These are phyloP conservation scores for Mormyrops attenuatus DNA, from an alignment of 2,797 vertebrate species.

Conservation along the genomic window DNA sequence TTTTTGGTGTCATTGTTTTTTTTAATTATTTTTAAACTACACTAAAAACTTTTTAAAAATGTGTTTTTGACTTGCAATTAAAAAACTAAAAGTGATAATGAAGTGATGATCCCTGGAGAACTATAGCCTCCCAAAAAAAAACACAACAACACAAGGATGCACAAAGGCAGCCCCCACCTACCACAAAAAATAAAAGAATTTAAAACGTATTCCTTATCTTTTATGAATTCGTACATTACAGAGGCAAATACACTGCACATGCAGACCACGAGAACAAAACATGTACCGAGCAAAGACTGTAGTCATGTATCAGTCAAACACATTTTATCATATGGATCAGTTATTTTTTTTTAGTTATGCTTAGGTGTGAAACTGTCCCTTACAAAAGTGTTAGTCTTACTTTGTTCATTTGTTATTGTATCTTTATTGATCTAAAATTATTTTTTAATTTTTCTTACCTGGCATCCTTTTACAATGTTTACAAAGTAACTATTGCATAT, in stretches of 20 bases:
- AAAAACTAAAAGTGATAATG: not conserved
- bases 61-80: not conserved
- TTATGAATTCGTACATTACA: not conserved
- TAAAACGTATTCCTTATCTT: not conserved
- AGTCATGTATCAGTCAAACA: not conserved
- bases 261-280: too few species aligned
- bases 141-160: not conserved
- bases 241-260: not conserved
- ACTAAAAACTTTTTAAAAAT: not conserved
- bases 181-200: not conserved
- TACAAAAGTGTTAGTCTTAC: not conserved
- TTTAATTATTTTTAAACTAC: not conserved
- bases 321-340: not conserved
- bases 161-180: not conserved
- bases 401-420: not conserved
- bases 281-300: not conserved
- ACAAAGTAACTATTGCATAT: not conserved
- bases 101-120: not conserved
- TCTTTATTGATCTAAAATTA: not conserved
- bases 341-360: not conserved
- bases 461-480: not conserved
- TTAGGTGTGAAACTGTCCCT: not conserved
- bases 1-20: not conserved
- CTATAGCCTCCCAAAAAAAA: not conserved
- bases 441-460: not conserved